Evolutionary conservation across 2,113 vertebrate species (phyloP), one percentile per base, ranked within the genome.

Genomic region (Andinoacara biseriatus): DNA sequence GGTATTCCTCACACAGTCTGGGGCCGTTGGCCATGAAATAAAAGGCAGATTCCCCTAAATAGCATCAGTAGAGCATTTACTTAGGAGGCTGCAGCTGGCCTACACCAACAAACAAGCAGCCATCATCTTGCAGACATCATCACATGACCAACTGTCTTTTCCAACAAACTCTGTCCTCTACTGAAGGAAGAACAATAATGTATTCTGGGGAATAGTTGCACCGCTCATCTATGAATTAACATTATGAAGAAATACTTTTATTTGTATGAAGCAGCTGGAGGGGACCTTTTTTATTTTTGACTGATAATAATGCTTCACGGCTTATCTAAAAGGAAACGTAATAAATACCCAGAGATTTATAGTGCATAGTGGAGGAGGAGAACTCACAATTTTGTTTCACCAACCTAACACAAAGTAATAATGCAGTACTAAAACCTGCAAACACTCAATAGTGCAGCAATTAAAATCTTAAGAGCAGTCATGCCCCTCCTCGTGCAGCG

Each of bases 61-160:
- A n/a, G 72, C 62, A 88, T 91, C 76, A 76, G 43, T 38, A 4
- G 18, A 74, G 82, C 1, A 9, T 72, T 72, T 46, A 60, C 80
- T 78, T 4, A 5, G n/a, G 24, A 62, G 58, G 67, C 65, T 83
- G 72, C 65, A 89, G 79, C 65, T 79, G 85, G 11, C 86, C 76
- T 52, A 33, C 38, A 63, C 67, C 57, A 67, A 81, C 59, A 91
- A 91, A 85, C 79, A 81, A 87, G 74, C 24, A 80, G 13, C 59
- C 31, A 67, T 26, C 46, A 75, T 63, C 46, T 74, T 33, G 76
- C 75, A 38, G 63, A 75, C 22, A 2, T 54, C 22, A 2, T 54
- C 80, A 67, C 78, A 86, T 85, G n/a, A 84, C 78, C 31, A 10
- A 74, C 38, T 29, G 1, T 40, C 29, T 26, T 10, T 43, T 14